Percentiles rank a stretch among this genome's conserved stretches.
Conservation (phyloP, 2,113 vertebrate species). For the Chlamydotis undulata region DNA sequence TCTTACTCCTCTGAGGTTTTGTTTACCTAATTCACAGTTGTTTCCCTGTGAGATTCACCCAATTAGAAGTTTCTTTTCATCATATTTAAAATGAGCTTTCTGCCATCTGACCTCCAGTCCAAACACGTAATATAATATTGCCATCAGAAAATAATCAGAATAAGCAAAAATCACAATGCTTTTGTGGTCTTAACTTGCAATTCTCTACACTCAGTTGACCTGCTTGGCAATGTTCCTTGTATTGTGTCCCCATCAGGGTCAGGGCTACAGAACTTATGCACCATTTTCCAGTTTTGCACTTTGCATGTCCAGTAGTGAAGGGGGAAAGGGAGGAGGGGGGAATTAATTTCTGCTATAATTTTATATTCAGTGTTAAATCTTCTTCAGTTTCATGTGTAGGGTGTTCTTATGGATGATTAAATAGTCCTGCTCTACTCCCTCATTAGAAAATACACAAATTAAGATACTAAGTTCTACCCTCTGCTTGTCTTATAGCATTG, state of each 20-base stretch:
- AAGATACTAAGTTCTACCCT: neutral
- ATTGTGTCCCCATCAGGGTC: neutral
- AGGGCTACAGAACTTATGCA: neutral
- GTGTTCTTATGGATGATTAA: neutral
- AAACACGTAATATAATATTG: neutral
- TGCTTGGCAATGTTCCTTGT: neutral
- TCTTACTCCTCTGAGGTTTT: neutral
- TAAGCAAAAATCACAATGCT: neutral
- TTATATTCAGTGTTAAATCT: neutral
- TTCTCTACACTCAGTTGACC: neutral
- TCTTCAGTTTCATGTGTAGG: neutral
- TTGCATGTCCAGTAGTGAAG: neutral
- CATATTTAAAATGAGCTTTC: neutral
- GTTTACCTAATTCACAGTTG: neutral
- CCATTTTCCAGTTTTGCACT: neutral
- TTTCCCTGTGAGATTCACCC: neutral
- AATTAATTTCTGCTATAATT: neutral
- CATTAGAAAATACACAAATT: neutral
- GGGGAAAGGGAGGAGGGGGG: neutral
- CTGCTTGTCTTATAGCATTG: neutral
- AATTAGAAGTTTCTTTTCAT: neutral
- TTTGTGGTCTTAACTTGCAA: neutral
- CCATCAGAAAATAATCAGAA: neutral
- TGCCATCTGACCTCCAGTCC: neutral
- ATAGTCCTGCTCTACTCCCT: neutral